phyloP scores from a whole-genome alignment of 92 coral and sea anemone species.

The Parazoanthus darwini region DNA sequence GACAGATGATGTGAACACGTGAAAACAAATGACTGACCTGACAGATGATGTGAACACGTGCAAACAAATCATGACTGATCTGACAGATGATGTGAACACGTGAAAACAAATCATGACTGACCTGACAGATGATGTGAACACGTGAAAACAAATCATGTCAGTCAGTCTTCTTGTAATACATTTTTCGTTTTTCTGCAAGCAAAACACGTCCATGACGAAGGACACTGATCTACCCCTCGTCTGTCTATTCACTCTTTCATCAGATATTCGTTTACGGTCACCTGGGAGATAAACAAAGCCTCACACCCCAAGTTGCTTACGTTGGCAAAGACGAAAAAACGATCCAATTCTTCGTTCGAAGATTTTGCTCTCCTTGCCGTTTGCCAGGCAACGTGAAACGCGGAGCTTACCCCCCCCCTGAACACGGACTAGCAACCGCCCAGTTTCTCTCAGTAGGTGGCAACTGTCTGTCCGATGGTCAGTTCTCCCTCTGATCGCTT shows the following conservation, averaged over 20 bases:
- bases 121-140: too few relatives aligned
- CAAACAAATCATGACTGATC: too few relatives aligned
- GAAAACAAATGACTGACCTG: too few relatives aligned
- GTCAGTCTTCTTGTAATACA: too few relatives aligned
- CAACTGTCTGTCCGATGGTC: neutral
- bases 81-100: too few relatives aligned
- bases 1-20: too few relatives aligned
- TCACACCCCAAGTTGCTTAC: neutral
- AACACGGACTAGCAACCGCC: too few relatives aligned
- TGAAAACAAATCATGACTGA: too few relatives aligned
- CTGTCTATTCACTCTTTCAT: neutral
- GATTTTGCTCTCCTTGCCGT: neutral
- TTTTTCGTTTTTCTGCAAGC: too few relatives aligned
- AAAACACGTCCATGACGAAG: too few relatives aligned
- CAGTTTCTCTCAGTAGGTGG: neutral
- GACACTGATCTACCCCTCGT: neutral
- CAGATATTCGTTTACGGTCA: neutral
- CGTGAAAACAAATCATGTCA: neutral
- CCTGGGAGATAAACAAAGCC: neutral
- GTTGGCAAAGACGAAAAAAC: neutral
- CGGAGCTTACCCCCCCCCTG: neutral
- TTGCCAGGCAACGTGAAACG: neutral
- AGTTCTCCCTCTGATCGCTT: neutral
- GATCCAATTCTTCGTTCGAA: too few relatives aligned
- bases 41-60: too few relatives aligned